These are phyloP conservation scores for Babylonia areolata DNA, from an alignment of 1,140 invertebrate genomes.

Conservation along the genomic window DNA sequence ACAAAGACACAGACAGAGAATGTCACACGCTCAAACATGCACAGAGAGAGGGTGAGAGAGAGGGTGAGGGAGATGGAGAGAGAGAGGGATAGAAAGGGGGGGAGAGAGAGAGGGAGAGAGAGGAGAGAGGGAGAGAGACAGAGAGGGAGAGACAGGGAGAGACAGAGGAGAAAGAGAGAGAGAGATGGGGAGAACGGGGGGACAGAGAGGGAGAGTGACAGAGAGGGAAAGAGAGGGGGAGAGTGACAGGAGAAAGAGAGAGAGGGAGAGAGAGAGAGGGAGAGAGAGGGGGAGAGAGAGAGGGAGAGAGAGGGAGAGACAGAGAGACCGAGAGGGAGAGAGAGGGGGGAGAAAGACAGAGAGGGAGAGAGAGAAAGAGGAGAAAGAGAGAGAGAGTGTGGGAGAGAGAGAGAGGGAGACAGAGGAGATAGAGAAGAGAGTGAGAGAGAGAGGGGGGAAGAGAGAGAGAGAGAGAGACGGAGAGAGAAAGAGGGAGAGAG, in stretches of 20 bases:
- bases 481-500: not conserved
- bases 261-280: not conserved
- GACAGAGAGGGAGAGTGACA: no score
- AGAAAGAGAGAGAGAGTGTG: not conserved
- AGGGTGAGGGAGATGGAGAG: not conserved
- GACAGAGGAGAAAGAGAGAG: not conserved
- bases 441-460: not conserved
- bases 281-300: not conserved
- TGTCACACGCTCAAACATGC: not conserved
- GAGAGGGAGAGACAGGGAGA: not conserved
- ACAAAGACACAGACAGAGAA: not conserved
- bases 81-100: no score
- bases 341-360: not conserved
- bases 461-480: not conserved
- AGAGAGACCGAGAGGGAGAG: not conserved
- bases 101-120: no score
- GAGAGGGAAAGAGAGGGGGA: not conserved
- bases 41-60: not conserved
- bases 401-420: not conserved
- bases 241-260: not conserved
- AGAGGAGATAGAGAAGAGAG: not conserved
- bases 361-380: not conserved
- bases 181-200: not conserved
- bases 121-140: no score
- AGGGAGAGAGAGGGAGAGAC: not conserved